Percentiles rank a stretch among this genome's conserved stretches.
phyloP scores from a whole-genome alignment of 1,140 invertebrate genomes.

The Lasaia peninsularis region DNA sequence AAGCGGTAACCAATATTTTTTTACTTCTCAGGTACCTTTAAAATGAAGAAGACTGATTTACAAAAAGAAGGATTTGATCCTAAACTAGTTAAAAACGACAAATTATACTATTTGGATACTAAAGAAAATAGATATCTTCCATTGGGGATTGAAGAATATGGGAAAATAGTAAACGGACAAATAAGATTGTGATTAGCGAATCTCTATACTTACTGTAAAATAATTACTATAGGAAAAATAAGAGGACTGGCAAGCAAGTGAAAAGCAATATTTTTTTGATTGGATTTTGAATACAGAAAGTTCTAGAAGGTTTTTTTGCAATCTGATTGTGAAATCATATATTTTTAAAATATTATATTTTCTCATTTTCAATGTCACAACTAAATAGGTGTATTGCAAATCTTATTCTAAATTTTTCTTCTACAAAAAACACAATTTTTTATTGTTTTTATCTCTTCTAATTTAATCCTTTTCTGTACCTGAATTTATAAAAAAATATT shows the following conservation, averaged over 20 bases:
- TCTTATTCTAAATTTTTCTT: too few relatives aligned
- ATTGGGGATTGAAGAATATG: constrained; percentile 81
- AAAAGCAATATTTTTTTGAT: not conserved
- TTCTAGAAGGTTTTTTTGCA: too few relatives aligned
- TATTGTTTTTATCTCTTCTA: too few relatives aligned
- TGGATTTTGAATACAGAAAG: too few relatives aligned
- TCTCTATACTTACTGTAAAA: not conserved
- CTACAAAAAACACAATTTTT: too few relatives aligned
- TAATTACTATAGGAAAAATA: not conserved
- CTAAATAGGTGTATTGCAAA: too few relatives aligned
- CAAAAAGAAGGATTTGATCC: constrained; percentile 95
- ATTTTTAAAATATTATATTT: too few relatives aligned
- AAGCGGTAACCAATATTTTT: not conserved
- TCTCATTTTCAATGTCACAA: too few relatives aligned
- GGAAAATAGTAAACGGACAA: constrained; percentile 79
- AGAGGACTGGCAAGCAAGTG: not conserved
- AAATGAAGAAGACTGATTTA: constrained; percentile 94
- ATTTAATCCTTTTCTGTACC: too few relatives aligned
- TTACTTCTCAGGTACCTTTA: constrained; percentile 85
- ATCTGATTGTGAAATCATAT: too few relatives aligned
- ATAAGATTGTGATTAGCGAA: constrained; percentile 78
- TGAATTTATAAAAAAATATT: too few relatives aligned
- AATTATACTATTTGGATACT: constrained; percentile 83
- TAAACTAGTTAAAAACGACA: constrained; percentile 82
- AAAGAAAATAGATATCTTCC: constrained; percentile 79